These are phyloP conservation scores for Drosophila carrolli DNA, from an alignment of 1,140 invertebrate species.

Conservation along the genomic window DNA sequence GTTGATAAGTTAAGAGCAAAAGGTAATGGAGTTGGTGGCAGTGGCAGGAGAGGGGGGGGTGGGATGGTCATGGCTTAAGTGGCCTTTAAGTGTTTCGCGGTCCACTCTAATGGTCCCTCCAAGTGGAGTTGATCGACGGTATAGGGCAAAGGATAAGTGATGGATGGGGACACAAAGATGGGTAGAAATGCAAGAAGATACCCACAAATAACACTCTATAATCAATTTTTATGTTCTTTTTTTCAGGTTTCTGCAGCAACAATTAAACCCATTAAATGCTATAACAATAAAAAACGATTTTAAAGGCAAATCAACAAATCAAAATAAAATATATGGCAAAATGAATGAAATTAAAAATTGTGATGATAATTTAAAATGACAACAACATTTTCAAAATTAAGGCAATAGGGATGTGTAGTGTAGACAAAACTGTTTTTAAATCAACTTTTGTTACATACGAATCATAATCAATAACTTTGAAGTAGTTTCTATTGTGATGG, in stretches of 20 bases:
- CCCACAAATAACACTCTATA: not conserved
- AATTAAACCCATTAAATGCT: not conserved
- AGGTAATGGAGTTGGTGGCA: conserved; percentile 6
- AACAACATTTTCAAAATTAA: too few species aligned
- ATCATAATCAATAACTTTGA: too few species aligned
- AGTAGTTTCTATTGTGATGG: not conserved
- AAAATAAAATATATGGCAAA: not conserved
- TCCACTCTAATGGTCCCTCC: not conserved
- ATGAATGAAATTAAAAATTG: not conserved
- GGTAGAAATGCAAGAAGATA: not conserved
- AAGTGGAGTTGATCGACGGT: not conserved
- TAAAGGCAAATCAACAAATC: not conserved
- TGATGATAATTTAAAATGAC: not conserved
- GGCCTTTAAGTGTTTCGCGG: conserved; percentile 55
- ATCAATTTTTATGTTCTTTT: not conserved
- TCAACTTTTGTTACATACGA: too few species aligned
- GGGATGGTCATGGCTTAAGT: conserved; percentile 40
- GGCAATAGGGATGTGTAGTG: too few species aligned
- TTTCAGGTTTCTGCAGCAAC: conserved; percentile 2
- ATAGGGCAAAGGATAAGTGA: not conserved
- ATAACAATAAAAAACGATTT: not conserved
- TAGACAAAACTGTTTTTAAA: not conserved
- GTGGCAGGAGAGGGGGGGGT: not conserved
- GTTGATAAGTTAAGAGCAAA: conserved; percentile 51
- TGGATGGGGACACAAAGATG: not conserved